Evolutionary conservation across 2,113 vertebrate species (phyloP).

Genomic region (Protobothrops flavoviridis): DNA sequence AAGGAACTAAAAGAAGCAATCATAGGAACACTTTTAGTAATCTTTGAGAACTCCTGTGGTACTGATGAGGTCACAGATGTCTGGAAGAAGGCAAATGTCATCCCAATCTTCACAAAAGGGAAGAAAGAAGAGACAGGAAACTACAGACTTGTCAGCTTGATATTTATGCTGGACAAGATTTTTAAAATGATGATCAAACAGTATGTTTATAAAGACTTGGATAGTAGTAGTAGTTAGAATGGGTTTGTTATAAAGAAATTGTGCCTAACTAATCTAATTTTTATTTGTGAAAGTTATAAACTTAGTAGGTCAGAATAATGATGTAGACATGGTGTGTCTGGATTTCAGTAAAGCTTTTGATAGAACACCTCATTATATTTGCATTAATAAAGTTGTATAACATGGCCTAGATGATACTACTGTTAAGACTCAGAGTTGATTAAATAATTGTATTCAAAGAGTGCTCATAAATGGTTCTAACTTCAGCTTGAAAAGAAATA

Average conservation of each 20-base stretch:
- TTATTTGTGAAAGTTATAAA: background rate
- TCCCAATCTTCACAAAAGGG: background rate
- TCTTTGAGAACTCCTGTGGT: background rate
- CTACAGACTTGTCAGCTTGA: background rate
- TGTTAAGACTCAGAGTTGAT: background rate
- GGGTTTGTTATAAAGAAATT: background rate
- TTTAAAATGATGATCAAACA: background rate
- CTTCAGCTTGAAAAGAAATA: background rate
- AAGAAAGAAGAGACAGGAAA: background rate
- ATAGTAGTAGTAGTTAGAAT: background rate
- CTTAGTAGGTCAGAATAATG: background rate
- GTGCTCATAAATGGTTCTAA: background rate
- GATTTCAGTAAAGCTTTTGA: background rate
- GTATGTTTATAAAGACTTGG: background rate
- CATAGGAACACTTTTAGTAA: background rate
- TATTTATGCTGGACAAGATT: background rate
- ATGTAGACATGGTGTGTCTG: background rate
- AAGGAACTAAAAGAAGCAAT: background rate
- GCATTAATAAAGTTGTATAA: background rate
- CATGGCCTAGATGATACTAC: background rate
- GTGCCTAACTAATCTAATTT: background rate
- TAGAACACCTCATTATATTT: background rate
- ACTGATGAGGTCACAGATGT: background rate
- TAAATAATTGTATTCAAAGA: background rate
- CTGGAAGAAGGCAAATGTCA: background rate